Base-by-base conservation (phyloP, 1,140 invertebrate species). In the Tribolium castaneum region DNA sequence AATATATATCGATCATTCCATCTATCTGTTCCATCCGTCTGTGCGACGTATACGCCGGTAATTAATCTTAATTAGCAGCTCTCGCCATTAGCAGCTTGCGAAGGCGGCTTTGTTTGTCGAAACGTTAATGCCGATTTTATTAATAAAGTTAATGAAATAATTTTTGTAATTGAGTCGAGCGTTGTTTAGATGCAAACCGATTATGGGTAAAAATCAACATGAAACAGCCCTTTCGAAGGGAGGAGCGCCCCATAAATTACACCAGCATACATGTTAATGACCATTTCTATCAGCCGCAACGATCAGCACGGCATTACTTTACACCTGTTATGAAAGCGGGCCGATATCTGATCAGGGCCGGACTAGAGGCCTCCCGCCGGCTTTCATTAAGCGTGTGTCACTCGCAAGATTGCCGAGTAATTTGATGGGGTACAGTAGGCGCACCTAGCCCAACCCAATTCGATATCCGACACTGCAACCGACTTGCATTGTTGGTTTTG, bases 261-360 rank as follows among this genome's bases (percentile, higher is more conserved):
- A 49, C 7, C 25, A 25, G 49, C 45, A n/a, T 34, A 73, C 45
- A 50, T 54, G 50, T 73, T 73, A 73, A 73, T 73, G 71, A 73
- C 71, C 52, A 52, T 73, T 73, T 73, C 19, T 73, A 73, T 73
- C 71, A 54, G 16, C n/a, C 12, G 45, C 14, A 73, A 50, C 71
- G 71, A 73, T 73, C 71, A 34, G 30, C 71, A 73, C 71, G 71
- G 71, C 71, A 73, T 73, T 54, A 73, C n/a, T 73, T 73, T 73
- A 73, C 71, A 73, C 71, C 71, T 73, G 71, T 73, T 73, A 73
- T 73, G 30, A 73, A 54, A 30, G 49, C 45, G 14, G 50, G n/a
- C 49, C 62, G 30, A 34, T 62, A 49, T 16, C 70, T 10, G 49
- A 13, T 7, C 51, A n/a, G 22, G 59, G 10, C 22, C 13, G 34